Conservation (phyloP, 92 coral and sea anemone genomes). For the Epizoanthus rinbou region DNA sequence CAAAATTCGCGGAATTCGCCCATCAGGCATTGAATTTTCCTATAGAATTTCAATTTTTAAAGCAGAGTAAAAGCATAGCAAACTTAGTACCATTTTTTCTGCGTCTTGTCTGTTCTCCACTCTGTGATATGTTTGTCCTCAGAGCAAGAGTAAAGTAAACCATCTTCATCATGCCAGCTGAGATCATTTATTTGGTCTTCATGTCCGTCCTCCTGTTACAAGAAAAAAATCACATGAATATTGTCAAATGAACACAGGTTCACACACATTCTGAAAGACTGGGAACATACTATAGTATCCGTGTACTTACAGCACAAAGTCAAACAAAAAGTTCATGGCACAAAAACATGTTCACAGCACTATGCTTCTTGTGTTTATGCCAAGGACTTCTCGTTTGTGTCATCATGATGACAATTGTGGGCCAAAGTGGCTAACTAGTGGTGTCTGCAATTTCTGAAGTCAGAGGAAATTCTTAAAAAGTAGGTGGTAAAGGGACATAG, state of each 20-base stretch:
- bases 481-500: too few species aligned
- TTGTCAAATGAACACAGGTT: neutral
- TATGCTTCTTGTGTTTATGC: too few species aligned
- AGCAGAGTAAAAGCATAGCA: neutral
- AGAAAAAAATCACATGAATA: neutral
- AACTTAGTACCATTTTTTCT: constrained; percentile 73
- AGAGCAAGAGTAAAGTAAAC: constrained; percentile 88
- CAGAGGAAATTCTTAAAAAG: too few species aligned
- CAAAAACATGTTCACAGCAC: too few species aligned
- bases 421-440: too few species aligned
- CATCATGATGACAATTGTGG: too few species aligned
- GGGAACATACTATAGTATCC: too few species aligned
- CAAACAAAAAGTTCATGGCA: too few species aligned
- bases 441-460: too few species aligned
- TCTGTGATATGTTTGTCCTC: constrained; percentile 91
- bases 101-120: constrained; percentile 76
- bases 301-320: too few species aligned
- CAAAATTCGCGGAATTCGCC: too few species aligned
- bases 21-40: neutral
- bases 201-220: constrained; percentile 80
- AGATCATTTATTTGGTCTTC: constrained; percentile 82
- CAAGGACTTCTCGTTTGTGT: too few species aligned
- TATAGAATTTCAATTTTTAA: neutral
- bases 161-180: constrained; percentile 80
- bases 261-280: neutral